Base-by-base conservation (phyloP, 2,888 invertebrate species). In the Melinaea marsaeus region DNA sequence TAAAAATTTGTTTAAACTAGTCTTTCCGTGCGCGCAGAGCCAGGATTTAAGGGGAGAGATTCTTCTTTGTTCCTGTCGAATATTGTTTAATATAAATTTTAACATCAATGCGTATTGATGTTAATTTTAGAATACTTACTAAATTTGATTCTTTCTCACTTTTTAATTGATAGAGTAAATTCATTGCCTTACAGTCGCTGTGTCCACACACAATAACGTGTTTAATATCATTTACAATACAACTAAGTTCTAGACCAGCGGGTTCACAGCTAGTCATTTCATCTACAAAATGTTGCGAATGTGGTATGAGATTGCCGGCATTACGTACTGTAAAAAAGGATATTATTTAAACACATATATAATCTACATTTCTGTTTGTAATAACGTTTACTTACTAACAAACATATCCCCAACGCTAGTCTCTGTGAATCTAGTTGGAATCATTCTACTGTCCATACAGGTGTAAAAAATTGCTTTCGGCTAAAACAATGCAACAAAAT, bases 181-280 rank as follows among this genome's bases (percentile, higher is more conserved):
- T 98, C 95, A 99, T 98, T 3, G 99, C 99, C 93, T 98, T 99
- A 83, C 99, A 99, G 81, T 99, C 99, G 67, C 98, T 98, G 81
- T 99, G 99, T 0, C 99, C 99, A 80, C 98, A 98, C 3, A 99
- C 97, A 69, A 99, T 96, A 51, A 99, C 94, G 79, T 99, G 97
- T 66, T 95, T 92, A 70, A 99, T 97, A 74, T 97, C 94, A 79
- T 98, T 98, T 51, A 97, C 93, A 32, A 98, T 94, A 82, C 98
- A 99, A 34, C 97, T 98, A 61, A 99, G 92, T 87, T 99, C 99
- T 72, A 99, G 86, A 4, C 98, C 99, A 5, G 98, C 99, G 7
- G 98, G 98, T 86, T 99, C 99, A 73, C 98, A 98, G 75, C 97
- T 97, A 4, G 96, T 96, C 77, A 95, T 93, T 81, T 97, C 96